These are phyloP conservation scores for Chaetops frenatus DNA, from an alignment of 2,113 vertebrate genomes.

Conservation along the genomic window DNA sequence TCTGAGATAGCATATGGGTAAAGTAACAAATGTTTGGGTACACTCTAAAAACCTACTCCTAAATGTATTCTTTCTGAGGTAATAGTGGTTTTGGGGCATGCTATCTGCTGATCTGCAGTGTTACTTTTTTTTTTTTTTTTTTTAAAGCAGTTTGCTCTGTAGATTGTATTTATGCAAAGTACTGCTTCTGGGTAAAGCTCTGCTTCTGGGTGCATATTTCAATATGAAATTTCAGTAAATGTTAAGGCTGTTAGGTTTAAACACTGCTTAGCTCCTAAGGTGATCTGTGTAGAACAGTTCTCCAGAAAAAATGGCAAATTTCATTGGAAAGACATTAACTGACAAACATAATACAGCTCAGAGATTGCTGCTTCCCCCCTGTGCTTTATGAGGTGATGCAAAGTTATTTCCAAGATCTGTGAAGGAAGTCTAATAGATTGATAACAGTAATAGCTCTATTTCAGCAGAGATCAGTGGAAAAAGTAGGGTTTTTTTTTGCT, in stretches of 20 bases:
- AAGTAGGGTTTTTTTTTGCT: neutral
- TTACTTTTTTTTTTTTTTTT: neutral
- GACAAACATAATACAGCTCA: neutral
- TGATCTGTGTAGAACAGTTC: neutral
- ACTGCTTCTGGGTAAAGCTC: neutral
- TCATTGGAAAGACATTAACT: accelerated
- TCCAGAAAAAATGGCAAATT: neutral
- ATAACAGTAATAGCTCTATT: neutral
- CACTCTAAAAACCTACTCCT: neutral
- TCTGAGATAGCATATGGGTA: neutral
- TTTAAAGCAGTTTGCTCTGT: neutral
- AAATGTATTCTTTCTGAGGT: neutral
- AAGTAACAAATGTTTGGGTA: neutral
- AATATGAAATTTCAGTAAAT: neutral
- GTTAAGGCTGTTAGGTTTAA: neutral
- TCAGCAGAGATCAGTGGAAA: neutral
- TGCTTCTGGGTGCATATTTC: neutral
- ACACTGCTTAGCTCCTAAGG: neutral
- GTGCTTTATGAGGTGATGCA: neutral
- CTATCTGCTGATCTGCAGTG: neutral
- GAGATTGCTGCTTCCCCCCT: neutral
- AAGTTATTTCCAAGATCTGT: neutral
- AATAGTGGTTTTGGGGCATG: neutral
- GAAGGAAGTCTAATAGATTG: neutral
- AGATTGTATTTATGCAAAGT: neutral